Percentiles rank a stretch among this genome's conserved stretches.
Conservation (phyloP, 30 jellyfish, hydroid and myxozoan genomes). For the Chironex yamaguchii region DNA sequence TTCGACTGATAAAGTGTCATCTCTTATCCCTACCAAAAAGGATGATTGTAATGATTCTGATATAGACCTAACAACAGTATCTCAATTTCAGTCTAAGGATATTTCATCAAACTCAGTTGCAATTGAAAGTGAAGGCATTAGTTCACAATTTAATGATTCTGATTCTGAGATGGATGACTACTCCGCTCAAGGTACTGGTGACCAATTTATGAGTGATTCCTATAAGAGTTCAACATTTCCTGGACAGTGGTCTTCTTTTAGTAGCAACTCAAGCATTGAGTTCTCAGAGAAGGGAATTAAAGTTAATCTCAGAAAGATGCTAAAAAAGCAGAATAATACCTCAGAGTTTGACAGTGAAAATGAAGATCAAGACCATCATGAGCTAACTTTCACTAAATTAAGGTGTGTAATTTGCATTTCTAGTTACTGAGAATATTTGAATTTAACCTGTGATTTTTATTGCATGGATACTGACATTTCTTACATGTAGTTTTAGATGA, state of each 20-base stretch:
- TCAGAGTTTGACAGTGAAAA: neutral
- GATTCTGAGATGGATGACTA: neutral
- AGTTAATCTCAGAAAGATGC: neutral
- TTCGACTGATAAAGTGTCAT: neutral
- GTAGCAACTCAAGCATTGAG: neutral
- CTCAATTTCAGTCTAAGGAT: neutral
- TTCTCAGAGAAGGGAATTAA: neutral
- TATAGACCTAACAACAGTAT: neutral
- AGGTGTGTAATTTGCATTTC: too few species aligned
- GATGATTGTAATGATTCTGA: neutral
- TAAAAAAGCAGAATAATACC: neutral
- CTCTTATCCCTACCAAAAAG: neutral
- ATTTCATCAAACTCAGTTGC: neutral
- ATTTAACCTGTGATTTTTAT: too few species aligned
- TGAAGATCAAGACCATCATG: neutral
- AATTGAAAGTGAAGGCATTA: neutral
- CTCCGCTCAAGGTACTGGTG: neutral
- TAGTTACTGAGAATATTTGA: too few species aligned
- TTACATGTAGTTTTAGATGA: too few species aligned
- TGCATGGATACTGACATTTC: too few species aligned
- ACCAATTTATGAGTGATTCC: neutral
- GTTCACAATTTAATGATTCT: neutral
- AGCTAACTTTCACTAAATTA: too few species aligned
- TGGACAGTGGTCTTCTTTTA: neutral
- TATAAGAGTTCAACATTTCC: neutral